Evolutionary conservation across 2,113 vertebrate species (phyloP).

Genomic region (Sturnira hondurensis): DNA sequence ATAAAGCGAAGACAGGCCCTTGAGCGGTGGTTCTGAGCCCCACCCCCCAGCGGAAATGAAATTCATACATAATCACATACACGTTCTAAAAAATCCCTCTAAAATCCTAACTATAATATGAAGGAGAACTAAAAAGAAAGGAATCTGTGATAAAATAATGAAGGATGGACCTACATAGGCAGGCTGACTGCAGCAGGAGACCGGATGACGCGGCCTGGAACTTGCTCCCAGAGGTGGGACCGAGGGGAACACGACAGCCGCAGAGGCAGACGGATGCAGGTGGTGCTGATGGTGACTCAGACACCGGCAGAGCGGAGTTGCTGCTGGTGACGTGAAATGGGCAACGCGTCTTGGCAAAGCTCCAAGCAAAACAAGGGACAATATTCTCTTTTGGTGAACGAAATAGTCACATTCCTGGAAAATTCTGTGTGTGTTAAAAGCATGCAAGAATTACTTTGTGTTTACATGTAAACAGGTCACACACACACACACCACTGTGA

Average conservation of each 20-base stretch:
- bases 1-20: neutral
- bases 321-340: neutral
- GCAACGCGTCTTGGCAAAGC: neutral
- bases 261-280: neutral
- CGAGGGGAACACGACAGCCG: neutral
- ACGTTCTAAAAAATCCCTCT: neutral
- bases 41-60: neutral
- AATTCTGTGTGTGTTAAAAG: conserved; percentile 14
- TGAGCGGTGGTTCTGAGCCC: neutral
- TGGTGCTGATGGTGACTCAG: neutral
- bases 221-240: neutral
- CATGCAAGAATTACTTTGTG: conserved; percentile 13
- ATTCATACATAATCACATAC: neutral
- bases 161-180: neutral
- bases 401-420: neutral
- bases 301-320: accelerated
- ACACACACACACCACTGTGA: neutral
- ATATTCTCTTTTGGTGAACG: neutral
- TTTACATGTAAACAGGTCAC: conserved; percentile 38
- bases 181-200: accelerated
- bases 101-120: neutral
- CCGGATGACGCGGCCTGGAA: accelerated
- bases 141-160: neutral
- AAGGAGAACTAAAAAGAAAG: neutral
- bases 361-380: conserved; percentile 16